phyloP scores from a whole-genome alignment of 2,797 vertebrate species.

The Sebastes matsubarae region DNA sequence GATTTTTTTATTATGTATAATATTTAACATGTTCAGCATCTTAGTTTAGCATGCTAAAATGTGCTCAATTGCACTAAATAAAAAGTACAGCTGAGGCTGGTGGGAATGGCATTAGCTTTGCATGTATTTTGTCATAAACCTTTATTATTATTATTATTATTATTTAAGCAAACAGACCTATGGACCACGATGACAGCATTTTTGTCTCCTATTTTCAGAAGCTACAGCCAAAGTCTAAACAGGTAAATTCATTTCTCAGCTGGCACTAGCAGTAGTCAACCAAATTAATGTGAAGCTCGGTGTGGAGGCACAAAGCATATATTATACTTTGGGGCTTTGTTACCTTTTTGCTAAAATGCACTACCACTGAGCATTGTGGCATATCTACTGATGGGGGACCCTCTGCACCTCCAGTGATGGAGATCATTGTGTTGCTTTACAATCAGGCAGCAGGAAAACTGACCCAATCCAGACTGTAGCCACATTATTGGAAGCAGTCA shows the following conservation, averaged over 20 bases:
- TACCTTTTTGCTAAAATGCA: slow-evolving; percentile 9
- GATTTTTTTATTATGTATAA: too few relatives aligned
- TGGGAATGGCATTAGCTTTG: too few relatives aligned
- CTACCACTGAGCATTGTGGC: neutral
- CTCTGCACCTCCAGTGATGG: slow-evolving; percentile 2
- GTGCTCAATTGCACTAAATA: too few relatives aligned
- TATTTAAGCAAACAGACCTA: too few relatives aligned
- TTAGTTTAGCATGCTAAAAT: too few relatives aligned
- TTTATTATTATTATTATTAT: too few relatives aligned
- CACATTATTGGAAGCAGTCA: slow-evolving; percentile 9
- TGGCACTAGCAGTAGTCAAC: neutral
- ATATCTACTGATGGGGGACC: slow-evolving; percentile 1
- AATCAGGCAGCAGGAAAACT: slow-evolving; percentile 22
- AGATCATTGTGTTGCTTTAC: slow-evolving; percentile 22
- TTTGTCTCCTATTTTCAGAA: too few relatives aligned
- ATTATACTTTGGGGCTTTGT: slow-evolving; percentile 14
- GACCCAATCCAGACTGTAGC: neutral
- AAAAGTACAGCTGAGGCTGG: too few relatives aligned
- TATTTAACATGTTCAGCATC: too few relatives aligned
- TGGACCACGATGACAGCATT: too few relatives aligned
- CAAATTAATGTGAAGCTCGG: neutral
- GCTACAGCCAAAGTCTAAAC: neutral
- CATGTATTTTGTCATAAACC: too few relatives aligned
- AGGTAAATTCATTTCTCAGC: neutral
- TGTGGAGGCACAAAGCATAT: slow-evolving; percentile 5